A percentile compares a stretch with the other conserved stretches of the same genome.
These are phyloP conservation scores for Dendrocincla tyrannina DNA, from an alignment of 2,797 vertebrate genomes.

Conservation along the genomic window DNA sequence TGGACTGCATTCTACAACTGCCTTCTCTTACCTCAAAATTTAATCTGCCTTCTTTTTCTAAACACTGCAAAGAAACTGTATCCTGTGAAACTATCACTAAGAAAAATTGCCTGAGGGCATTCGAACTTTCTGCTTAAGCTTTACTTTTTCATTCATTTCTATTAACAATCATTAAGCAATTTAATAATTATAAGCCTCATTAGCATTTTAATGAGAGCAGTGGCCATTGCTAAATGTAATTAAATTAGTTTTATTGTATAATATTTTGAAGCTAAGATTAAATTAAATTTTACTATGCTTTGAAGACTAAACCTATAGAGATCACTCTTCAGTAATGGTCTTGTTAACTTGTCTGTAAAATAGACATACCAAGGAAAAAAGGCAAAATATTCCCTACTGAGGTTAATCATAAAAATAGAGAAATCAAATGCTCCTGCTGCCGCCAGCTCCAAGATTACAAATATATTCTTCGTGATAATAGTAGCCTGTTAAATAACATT, in stretches of 20 bases:
- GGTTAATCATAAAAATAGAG: slow-evolving; percentile 51
- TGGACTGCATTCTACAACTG: neutral
- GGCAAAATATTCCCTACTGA: slow-evolving; percentile 46
- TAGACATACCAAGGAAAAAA: slow-evolving; percentile 38
- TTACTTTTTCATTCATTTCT: slow-evolving; percentile 84
- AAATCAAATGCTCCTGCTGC: slow-evolving; percentile 34
- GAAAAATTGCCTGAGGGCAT: slow-evolving; percentile 72
- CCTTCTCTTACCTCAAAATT: neutral
- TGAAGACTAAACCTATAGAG: slow-evolving; percentile 76
- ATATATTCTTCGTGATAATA: neutral
- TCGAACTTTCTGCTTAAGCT: slow-evolving; percentile 80
- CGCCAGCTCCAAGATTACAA: neutral
- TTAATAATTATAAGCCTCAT: slow-evolving; percentile 87
- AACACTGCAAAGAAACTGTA: slow-evolving; percentile 6
- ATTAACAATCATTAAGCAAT: slow-evolving; percentile 82
- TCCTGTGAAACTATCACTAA: slow-evolving; percentile 30
- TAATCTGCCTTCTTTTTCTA: slow-evolving; percentile 18
- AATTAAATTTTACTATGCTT: slow-evolving; percentile 80
- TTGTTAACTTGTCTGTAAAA: slow-evolving; percentile 74
- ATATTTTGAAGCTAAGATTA: slow-evolving; percentile 82
- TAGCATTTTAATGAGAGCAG: slow-evolving; percentile 86
- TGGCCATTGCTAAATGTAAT: slow-evolving; percentile 81
- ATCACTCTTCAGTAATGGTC: slow-evolving; percentile 57
- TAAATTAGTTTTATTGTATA: slow-evolving; percentile 82
- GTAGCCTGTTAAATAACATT: slow-evolving; percentile 7